Evolutionary conservation across 1,140 invertebrate species (phyloP).

Genomic region (Drosophila punjabiensis): DNA sequence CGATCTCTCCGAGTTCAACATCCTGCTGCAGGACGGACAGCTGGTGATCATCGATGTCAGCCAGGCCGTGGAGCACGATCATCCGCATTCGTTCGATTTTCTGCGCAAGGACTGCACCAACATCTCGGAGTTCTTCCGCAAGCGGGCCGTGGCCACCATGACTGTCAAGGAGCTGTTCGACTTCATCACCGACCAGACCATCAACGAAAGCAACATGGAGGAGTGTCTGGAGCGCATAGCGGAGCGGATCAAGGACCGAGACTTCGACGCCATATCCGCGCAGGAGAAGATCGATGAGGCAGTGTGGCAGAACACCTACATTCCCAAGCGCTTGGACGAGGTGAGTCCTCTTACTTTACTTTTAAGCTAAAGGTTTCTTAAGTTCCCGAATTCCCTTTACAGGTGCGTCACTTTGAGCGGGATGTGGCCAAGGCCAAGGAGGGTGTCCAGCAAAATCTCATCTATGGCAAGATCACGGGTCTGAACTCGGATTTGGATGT

Average conservation of each 20-base stretch:
- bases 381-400: conserved; percentile 1
- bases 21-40: conserved; percentile 93
- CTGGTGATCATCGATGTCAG: conserved; percentile 98
- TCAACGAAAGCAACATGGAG: conserved; percentile 94
- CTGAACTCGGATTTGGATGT: conserved; percentile 93
- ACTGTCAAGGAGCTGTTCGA: conserved; percentile 97
- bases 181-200: conserved; percentile 96
- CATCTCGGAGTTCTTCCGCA: conserved; percentile 96
- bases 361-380: not conserved
- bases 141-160: conserved; percentile 95
- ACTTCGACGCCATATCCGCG: conserved; percentile 88
- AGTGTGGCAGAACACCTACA: conserved; percentile 97
- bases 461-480: conserved; percentile 94
- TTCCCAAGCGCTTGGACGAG: conserved; percentile 97
- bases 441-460: conserved; percentile 90
- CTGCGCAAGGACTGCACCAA: conserved; percentile 98
- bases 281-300: conserved; percentile 93
- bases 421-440: conserved; percentile 93
- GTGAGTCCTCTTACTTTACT: conserved; percentile 85
- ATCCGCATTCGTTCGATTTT: conserved; percentile 97
- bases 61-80: conserved; percentile 99
- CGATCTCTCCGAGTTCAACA: conserved; percentile 98
- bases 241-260: conserved; percentile 88
- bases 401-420: conserved; percentile 95
- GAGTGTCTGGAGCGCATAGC: conserved; percentile 91